Evolutionary conservation across 2,888 invertebrate genomes (phyloP).

Genomic region (Pemphredon lugubris): DNA sequence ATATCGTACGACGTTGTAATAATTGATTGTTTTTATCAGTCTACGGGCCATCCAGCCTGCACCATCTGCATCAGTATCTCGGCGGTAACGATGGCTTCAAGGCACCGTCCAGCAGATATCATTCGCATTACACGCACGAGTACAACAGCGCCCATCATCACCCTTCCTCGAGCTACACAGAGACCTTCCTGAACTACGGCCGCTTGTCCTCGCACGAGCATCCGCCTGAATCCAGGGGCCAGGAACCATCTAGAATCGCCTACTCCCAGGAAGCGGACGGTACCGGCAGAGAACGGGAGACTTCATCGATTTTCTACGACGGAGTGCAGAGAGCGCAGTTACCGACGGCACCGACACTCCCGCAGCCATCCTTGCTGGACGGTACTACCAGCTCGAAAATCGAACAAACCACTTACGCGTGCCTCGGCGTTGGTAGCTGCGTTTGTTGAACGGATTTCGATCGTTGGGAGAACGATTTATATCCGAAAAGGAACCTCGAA

Average conservation of each 20-base stretch:
- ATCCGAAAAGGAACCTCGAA: too few species aligned
- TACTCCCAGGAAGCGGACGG: slow-evolving; percentile 64
- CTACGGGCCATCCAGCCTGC: slow-evolving; percentile 75
- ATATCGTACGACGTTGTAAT: not conserved
- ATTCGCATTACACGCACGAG: slow-evolving; percentile 73
- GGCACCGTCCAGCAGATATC: slow-evolving; percentile 73
- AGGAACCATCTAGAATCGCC: slow-evolving; percentile 62
- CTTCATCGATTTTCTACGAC: slow-evolving; percentile 57
- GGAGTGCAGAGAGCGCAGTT: slow-evolving; percentile 66
- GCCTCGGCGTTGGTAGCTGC: slow-evolving; percentile 76
- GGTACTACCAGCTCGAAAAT: slow-evolving; percentile 71
- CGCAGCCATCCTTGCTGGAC: slow-evolving; percentile 68
- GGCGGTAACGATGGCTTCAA: slow-evolving; percentile 76
- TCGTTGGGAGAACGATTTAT: not conserved
- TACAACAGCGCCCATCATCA: slow-evolving; percentile 70
- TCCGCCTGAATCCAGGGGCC: slow-evolving; percentile 66
- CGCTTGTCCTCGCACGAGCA: slow-evolving; percentile 73
- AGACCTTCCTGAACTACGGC: slow-evolving; percentile 76
- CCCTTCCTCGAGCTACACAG: slow-evolving; percentile 70
- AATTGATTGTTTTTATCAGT: slow-evolving; percentile 51
- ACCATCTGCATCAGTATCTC: slow-evolving; percentile 77
- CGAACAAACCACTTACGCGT: slow-evolving; percentile 74
- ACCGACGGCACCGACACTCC: slow-evolving; percentile 63
- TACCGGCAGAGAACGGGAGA: slow-evolving; percentile 62
- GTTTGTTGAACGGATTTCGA: slow-evolving; percentile 70